Evolutionary conservation across 2,113 vertebrate genomes (phyloP), one percentile per base, ranked within the genome.

Genomic region (Xiphophorus hellerii): DNA sequence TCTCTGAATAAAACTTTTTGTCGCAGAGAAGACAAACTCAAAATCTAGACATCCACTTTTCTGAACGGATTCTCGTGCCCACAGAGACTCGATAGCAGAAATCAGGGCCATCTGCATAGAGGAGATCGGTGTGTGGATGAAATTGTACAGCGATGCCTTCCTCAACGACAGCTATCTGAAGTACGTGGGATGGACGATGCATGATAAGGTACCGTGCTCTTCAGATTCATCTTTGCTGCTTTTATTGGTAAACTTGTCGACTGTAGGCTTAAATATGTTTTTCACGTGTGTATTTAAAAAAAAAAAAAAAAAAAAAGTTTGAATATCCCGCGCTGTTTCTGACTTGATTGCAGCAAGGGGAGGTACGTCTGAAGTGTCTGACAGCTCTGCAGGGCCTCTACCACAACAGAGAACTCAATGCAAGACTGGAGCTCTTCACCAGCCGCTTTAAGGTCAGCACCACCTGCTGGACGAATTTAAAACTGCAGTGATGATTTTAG

Each of bases 91-190:
- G 54, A 99, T 99, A 94, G 97, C 98, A 89, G 98, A 99, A 95
- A 99, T 99, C 80, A 95, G 97, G 93, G 98, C 97, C 29, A 98
- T 99, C 88, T 98, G 97, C 91, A 98, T 99, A 88, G 98, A 99
- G 92, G 97, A 99, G 93, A 99, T 99, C 73, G 97, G 98, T 25
- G 97, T 99, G 76, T 99, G 97, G 98, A 99, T 99, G 98, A 99
- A 99, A 93, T 97, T 99, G 93, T 99, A 99, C 89, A 99, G 98
- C 68, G 98, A 99, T 3, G 98, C 98, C 76, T 99, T 99, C 94
- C 97, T 99, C 85, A 99, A 99, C 92, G 97, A 99, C 95, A 99
- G 98, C 92, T 99, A 99, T 92, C 95, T 99, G 94, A 99, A 99
- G 92, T 99, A 99, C 3, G 98, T 99, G 68, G 98, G 98, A 25